Evolutionary conservation across 2,113 vertebrate genomes (phyloP).

Genomic region (Nibea coibor): DNA sequence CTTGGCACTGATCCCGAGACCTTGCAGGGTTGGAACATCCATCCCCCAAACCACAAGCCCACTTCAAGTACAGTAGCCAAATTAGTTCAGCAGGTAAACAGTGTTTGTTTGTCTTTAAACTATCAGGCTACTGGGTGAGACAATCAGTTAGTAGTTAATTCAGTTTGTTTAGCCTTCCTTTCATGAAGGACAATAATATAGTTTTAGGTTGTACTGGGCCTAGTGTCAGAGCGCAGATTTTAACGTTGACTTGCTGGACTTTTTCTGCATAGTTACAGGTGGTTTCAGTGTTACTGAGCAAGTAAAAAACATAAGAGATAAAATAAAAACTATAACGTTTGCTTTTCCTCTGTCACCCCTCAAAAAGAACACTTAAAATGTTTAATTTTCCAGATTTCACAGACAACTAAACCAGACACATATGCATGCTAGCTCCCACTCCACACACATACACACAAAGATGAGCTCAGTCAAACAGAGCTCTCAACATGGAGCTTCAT

Average conservation of each 20-base stretch:
- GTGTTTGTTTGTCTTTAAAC: conserved; percentile 5
- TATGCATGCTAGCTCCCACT: neutral
- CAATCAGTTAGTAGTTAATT: neutral
- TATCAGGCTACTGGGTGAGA: neutral
- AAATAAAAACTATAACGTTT: neutral
- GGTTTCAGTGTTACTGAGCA: conserved; percentile 9
- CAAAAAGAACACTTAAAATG: neutral
- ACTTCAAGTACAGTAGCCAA: neutral
- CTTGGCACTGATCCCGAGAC: conserved; percentile 57
- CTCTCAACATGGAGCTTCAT: conserved; percentile 69
- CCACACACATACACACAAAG: conserved; percentile 11
- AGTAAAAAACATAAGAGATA: neutral
- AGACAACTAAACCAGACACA: conserved; percentile 27
- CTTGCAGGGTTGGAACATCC: conserved; percentile 49
- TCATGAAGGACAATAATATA: neutral
- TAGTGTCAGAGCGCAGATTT: neutral
- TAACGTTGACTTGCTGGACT: neutral
- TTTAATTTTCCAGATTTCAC: conserved; percentile 5
- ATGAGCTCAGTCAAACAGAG: conserved; percentile 54
- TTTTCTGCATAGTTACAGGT: conserved; percentile 52
- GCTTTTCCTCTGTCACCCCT: neutral
- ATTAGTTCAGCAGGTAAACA: conserved; percentile 11
- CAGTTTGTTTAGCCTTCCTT: neutral
- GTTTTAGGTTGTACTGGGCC: neutral
- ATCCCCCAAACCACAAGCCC: conserved; percentile 30